These are phyloP conservation scores for Asarcornis scutulata DNA, from an alignment of 2,113 vertebrate genomes.

Conservation along the genomic window DNA sequence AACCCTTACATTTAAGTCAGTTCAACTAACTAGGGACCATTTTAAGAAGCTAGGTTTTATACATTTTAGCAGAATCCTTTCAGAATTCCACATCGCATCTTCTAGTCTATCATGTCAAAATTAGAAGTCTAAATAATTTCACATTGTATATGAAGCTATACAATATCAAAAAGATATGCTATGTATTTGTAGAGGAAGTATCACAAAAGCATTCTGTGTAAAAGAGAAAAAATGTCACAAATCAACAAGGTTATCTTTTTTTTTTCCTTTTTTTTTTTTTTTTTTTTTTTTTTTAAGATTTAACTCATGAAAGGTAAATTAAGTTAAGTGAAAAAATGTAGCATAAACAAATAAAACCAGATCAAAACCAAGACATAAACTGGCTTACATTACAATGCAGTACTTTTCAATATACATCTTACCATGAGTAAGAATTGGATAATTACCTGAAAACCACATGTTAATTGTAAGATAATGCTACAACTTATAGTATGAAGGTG, in stretches of 20 bases:
- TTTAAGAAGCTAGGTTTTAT: not conserved
- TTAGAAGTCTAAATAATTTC: not conserved
- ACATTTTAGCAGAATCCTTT: not conserved
- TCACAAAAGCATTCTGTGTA: not conserved
- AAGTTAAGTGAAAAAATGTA: not conserved
- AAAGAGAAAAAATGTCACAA: not conserved
- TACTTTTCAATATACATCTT: not conserved
- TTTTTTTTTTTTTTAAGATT: not conserved
- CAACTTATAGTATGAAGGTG: not conserved
- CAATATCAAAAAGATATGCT: not conserved
- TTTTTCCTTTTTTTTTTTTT: not conserved
- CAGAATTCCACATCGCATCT: not conserved
- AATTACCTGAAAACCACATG: not conserved
- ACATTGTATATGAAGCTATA: not conserved
- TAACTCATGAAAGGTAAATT: not conserved
- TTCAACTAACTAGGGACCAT: not conserved
- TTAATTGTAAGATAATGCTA: not conserved
- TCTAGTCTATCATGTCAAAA: not conserved
- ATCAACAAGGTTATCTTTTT: not conserved
- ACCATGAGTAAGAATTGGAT: not conserved
- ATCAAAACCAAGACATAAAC: not conserved
- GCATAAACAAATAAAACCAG: not conserved
- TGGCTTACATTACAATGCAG: not conserved
- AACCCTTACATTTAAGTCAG: not conserved
- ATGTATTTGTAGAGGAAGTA: not conserved